A percentile compares a stretch with the other conserved stretches of the same genome.
Evolutionary conservation across 2,888 invertebrate genomes (phyloP).

Genomic region (Dinocampus coccinellae): DNA sequence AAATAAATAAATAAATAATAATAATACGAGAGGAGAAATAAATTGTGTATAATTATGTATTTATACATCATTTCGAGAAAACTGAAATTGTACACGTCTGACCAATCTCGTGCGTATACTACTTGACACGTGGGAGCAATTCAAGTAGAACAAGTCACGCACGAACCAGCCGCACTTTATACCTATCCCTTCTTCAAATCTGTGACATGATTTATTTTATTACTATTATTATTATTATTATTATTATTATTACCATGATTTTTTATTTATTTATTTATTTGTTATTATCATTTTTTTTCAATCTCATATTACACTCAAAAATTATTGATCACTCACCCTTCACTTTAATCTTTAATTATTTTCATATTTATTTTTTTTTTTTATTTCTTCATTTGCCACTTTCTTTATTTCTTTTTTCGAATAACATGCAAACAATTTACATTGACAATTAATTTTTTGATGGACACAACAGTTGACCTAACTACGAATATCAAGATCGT

Average conservation of each 20-base stretch:
- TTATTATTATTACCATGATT: no score
- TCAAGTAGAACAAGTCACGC: conserved; percentile 26
- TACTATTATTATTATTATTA: no score
- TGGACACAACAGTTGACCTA: conserved; percentile 16
- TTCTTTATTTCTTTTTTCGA: background rate
- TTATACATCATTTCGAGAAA: background rate
- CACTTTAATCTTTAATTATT: background rate
- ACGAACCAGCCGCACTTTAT: conserved; percentile 13
- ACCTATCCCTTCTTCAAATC: background rate
- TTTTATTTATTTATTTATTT: no score
- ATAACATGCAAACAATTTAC: background rate
- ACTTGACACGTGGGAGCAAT: background rate
- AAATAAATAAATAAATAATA: no score
- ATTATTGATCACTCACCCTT: background rate
- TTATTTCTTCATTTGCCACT: no score
- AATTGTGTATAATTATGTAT: no score
- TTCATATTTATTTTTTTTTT: no score
- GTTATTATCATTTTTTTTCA: background rate
- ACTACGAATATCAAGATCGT: conserved; percentile 22
- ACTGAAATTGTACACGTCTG: background rate
- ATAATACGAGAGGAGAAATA: no score
- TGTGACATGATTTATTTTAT: background rate
- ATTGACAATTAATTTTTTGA: conserved; percentile 16
- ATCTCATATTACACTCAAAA: background rate
- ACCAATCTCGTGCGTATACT: conserved; percentile 19